Conservation (phyloP, 2,888 invertebrate species). For the Heterodera filipjevi region DNA sequence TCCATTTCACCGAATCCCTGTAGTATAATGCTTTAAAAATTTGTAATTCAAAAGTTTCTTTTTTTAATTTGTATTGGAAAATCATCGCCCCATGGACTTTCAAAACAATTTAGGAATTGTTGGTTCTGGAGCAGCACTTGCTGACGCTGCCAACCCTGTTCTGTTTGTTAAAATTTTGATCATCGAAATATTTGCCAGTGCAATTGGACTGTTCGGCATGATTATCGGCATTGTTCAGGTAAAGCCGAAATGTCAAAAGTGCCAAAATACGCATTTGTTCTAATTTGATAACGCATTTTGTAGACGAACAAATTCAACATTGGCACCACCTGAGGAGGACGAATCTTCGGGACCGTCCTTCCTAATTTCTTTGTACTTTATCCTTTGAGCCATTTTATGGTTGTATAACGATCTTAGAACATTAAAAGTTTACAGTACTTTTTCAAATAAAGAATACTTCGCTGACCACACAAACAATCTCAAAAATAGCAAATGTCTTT, state of each 20-base stretch:
- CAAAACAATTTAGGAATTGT: constrained; percentile 80
- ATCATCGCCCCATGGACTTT: background rate
- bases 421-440: too few relatives aligned
- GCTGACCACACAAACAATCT: too few relatives aligned
- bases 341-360: background rate
- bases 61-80: constrained; percentile 4
- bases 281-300: background rate
- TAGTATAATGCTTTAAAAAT: too few relatives aligned
- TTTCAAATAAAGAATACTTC: too few relatives aligned
- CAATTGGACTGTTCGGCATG: constrained; percentile 95
- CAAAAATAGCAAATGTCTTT: too few relatives aligned
- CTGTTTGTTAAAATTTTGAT: constrained; percentile 97
- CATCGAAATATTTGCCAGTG: constrained; percentile 98
- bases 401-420: background rate
- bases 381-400: background rate
- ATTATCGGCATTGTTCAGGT: constrained; percentile 83
- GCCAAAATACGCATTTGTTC: background rate
- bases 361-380: background rate
- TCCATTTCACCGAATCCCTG: too few relatives aligned
- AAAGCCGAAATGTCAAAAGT: background rate
- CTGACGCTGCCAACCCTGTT: constrained; percentile 93
- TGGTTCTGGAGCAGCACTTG: constrained; percentile 92
- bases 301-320: constrained; percentile 28
- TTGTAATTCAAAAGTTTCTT: too few relatives aligned
- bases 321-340: constrained; percentile 19